Percentiles rank a stretch among this genome's conserved stretches.
Conservation (phyloP, 1,140 invertebrate species). For the Vollenhovia emeryi region DNA sequence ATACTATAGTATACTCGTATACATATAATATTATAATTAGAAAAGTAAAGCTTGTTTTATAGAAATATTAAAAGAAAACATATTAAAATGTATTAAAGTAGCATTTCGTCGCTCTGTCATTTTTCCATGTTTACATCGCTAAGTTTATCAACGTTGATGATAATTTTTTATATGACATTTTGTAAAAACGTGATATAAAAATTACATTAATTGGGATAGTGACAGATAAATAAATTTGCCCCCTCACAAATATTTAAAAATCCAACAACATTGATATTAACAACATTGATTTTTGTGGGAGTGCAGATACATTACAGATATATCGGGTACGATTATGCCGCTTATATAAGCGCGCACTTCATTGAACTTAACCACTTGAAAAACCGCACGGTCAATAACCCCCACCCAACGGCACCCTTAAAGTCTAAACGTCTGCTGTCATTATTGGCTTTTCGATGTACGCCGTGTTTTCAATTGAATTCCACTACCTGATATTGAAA, state of each 20-base stretch:
- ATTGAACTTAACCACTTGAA: conserved; percentile 22
- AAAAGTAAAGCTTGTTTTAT: too few species aligned
- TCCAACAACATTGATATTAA: neutral
- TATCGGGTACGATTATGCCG: neutral
- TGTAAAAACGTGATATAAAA: too few species aligned
- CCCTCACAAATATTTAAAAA: neutral
- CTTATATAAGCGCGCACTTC: neutral
- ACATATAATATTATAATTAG: too few species aligned
- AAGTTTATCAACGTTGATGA: too few species aligned
- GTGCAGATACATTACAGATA: neutral
- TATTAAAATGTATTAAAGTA: too few species aligned
- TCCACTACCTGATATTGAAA: neutral
- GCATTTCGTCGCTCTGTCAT: too few species aligned
- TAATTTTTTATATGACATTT: too few species aligned
- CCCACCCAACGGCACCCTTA: neutral
- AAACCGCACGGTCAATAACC: conserved; percentile 21
- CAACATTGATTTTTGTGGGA: neutral
- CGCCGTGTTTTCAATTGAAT: neutral
- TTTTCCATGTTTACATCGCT: too few species aligned
- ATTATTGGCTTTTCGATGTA: neutral
- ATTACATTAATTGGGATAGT: too few species aligned
- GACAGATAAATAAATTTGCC: neutral
- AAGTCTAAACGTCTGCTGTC: neutral
- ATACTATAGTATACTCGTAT: too few species aligned
- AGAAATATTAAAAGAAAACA: too few species aligned